Evolutionary conservation across 2,113 vertebrate species (phyloP).

Genomic region (Lophura nycthemera): DNA sequence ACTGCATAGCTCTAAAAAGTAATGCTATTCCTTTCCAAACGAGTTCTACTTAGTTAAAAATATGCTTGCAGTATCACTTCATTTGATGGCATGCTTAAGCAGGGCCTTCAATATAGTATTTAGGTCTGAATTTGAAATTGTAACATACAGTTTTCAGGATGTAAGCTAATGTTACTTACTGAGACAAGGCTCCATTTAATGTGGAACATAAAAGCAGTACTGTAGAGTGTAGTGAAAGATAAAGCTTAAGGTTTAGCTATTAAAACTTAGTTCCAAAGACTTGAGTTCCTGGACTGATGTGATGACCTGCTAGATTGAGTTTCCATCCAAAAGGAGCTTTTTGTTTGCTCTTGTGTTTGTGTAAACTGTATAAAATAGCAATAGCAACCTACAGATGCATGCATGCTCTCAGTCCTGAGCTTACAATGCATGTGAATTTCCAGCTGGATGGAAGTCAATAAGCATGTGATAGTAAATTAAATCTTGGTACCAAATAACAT

Average conservation of each 20-base stretch:
- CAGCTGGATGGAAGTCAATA: not conserved
- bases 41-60: not conserved
- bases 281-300: not conserved
- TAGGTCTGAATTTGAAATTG: not conserved
- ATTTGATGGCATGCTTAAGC: not conserved
- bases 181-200: not conserved
- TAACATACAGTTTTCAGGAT: not conserved
- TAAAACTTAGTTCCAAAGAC: not conserved
- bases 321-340: not conserved
- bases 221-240: not conserved
- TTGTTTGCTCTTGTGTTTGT: not conserved
- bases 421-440: not conserved
- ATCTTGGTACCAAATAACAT: fast-evolving
- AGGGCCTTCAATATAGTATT: not conserved
- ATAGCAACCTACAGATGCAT: not conserved
- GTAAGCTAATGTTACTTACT: not conserved
- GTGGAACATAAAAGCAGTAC: not conserved
- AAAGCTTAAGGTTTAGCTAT: not conserved
- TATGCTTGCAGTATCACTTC: not conserved
- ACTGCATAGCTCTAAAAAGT: not conserved
- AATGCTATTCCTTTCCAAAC: not conserved
- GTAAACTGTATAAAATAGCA: not conserved
- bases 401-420: not conserved
- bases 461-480: not conserved
- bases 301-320: not conserved